A percentile compares a stretch with the other conserved stretches of the same genome.
Conservation (phyloP, 1,140 invertebrate species). For the Globodera ellingtonae region DNA sequence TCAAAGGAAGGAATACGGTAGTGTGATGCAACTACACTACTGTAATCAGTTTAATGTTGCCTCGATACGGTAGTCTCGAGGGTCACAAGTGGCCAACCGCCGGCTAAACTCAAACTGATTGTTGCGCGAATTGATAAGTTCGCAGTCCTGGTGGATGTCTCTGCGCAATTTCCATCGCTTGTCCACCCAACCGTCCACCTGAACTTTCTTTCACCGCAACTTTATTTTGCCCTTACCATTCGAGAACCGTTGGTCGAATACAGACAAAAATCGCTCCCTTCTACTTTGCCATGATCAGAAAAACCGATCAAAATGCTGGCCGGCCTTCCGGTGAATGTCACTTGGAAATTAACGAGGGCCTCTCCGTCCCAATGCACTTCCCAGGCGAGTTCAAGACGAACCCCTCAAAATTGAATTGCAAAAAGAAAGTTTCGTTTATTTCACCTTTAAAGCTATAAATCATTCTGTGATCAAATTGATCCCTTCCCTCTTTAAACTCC, state of each 20-base stretch:
- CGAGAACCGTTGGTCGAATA: conserved; percentile 35
- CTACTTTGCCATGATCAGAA: conserved; percentile 80
- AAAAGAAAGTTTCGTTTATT: background rate
- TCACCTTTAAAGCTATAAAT: background rate
- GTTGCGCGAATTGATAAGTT: conserved; percentile 69
- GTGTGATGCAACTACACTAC: background rate
- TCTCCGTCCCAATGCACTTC: conserved; percentile 51
- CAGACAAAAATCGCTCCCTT: conserved; percentile 81
- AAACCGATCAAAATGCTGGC: conserved; percentile 85
- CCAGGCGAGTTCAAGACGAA: conserved; percentile 31
- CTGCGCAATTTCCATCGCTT: background rate
- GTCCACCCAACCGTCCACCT: conserved; percentile 46
- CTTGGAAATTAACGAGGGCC: conserved; percentile 38
- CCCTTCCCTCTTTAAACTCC: background rate
- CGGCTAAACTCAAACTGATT: conserved; percentile 74
- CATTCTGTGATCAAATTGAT: background rate
- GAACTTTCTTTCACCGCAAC: background rate
- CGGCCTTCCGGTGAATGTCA: conserved; percentile 41
- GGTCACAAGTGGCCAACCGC: conserved; percentile 88
- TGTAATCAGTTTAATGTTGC: background rate
- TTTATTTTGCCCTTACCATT: conserved; percentile 16
- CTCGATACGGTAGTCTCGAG: conserved; percentile 82
- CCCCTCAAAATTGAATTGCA: background rate
- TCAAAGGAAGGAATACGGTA: background rate
- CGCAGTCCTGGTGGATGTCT: conserved; percentile 80